phyloP scores from a whole-genome alignment of 1,140 invertebrate species.

The Wasmannia auropunctata region DNA sequence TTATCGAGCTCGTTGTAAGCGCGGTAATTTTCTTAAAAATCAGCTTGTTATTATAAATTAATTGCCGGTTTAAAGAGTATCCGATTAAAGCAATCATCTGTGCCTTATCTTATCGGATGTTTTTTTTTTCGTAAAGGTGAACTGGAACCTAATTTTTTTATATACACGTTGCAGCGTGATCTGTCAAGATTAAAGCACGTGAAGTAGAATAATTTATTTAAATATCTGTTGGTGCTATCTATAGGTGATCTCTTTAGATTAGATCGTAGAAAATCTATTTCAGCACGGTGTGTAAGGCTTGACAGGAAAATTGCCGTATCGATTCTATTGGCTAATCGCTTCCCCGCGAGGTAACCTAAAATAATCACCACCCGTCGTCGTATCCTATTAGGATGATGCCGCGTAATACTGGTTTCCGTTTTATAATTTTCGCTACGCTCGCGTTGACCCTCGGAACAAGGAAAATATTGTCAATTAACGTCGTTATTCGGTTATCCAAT shows the following conservation, averaged over 20 bases:
- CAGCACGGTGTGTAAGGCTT: not conserved
- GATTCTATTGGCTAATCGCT: slow-evolving; percentile 8
- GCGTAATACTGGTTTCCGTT: slow-evolving; percentile 47
- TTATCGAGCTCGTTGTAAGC: slow-evolving; percentile 23
- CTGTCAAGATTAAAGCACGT: not conserved
- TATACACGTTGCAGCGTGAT: not conserved
- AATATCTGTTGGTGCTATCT: not conserved
- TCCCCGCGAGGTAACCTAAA: slow-evolving; percentile 12
- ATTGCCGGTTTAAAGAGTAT: slow-evolving; percentile 36
- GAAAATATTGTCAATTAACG: slow-evolving; percentile 44
- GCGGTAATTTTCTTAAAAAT: slow-evolving; percentile 43
- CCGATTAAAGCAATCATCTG: slow-evolving; percentile 12
- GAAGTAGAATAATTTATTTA: not conserved
- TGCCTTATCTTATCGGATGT: not conserved
- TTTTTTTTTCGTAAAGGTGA: not conserved
- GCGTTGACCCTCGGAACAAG: slow-evolving; percentile 1
- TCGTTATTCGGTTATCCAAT: slow-evolving; percentile 16
- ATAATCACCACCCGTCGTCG: slow-evolving; percentile 23
- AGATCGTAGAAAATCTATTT: not conserved
- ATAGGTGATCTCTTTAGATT: not conserved
- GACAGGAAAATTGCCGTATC: slow-evolving; percentile 31
- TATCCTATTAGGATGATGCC: slow-evolving; percentile 21
- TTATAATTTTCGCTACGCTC: slow-evolving; percentile 41
- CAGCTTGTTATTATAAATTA: slow-evolving; percentile 51
- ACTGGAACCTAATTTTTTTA: slow-evolving; percentile 1